phyloP scores from a whole-genome alignment of 2,888 invertebrate genomes.

The Caradrina clavipalpis region DNA sequence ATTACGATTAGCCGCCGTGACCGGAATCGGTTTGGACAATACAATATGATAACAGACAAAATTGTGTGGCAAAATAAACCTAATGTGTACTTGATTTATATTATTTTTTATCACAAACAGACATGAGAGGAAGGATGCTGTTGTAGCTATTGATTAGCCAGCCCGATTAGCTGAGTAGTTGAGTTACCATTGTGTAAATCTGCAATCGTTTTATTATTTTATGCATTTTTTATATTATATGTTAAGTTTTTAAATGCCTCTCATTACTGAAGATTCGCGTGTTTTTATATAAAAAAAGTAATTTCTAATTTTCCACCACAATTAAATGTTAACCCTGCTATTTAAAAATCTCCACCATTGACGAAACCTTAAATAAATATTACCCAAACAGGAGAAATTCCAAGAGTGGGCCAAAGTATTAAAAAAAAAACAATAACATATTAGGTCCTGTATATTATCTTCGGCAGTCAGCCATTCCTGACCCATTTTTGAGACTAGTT shows the following conservation, averaged over 20 bases:
- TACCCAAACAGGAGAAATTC: no score
- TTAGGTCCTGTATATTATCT: not conserved
- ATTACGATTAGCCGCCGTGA: no score
- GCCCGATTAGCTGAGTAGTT: constrained; percentile 2
- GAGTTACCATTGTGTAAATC: no score
- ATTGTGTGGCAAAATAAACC: not conserved
- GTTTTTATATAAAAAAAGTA: no score
- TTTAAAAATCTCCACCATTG: not conserved
- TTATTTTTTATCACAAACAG: constrained; percentile 17
- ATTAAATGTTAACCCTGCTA: not conserved
- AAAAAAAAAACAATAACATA: no score
- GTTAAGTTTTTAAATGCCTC: no score
- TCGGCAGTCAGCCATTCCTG: not conserved
- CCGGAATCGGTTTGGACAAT: no score
- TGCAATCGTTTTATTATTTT: no score
- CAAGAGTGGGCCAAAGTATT: no score
- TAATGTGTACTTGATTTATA: not conserved
- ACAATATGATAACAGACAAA: no score
- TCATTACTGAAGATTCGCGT: no score
- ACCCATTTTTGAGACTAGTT: not conserved
- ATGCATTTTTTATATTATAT: no score
- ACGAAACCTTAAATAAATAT: not conserved
- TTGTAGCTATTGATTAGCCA: not conserved
- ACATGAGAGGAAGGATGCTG: constrained; percentile 18
- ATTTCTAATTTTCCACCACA: not conserved